These are phyloP conservation scores for Aplysina aerophoba DNA, from an alignment of 37 sponge, comb jelly and placozoan species.

Conservation along the genomic window DNA sequence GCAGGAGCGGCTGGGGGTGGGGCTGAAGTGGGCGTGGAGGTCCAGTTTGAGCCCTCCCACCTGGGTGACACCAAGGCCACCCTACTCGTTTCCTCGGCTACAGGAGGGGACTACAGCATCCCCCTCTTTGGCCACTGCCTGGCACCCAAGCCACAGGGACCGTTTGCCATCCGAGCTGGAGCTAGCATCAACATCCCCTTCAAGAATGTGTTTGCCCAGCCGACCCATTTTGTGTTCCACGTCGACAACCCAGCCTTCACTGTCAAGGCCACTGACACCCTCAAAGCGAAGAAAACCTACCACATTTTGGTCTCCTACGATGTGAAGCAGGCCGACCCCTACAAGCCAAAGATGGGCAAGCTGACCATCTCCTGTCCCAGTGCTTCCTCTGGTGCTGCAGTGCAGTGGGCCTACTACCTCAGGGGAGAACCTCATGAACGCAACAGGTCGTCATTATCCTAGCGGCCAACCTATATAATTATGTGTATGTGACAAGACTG, in stretches of 20 bases:
- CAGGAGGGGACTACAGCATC: constrained; percentile 93
- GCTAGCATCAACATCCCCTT: constrained; percentile 86
- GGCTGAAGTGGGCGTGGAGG: constrained; percentile 87
- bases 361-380: constrained; percentile 72
- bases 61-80: constrained; percentile 86
- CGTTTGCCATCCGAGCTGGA: constrained; percentile 88
- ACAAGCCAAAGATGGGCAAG: constrained; percentile 77
- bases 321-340: constrained; percentile 65
- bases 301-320: constrained; percentile 87
- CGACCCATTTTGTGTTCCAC: constrained; percentile 74
- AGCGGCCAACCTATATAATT: not conserved
- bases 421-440: constrained; percentile 70
- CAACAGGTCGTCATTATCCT: not conserved
- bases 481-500: not conserved
- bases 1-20: constrained; percentile 76
- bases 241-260: constrained; percentile 91
- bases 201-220: constrained; percentile 87
- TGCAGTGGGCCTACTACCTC: constrained; percentile 92
- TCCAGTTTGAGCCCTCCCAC: constrained; percentile 89
- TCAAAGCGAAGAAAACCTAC: constrained; percentile 87
- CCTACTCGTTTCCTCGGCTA: constrained; percentile 81
- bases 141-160: constrained; percentile 95
- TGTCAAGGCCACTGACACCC: constrained; percentile 77
- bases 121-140: constrained; percentile 94
- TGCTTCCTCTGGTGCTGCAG: constrained; percentile 32